A percentile compares a stretch with the other conserved stretches of the same genome.
Conservation (phyloP, 2,888 invertebrate species). For the Phragmatobia fuliginosa region DNA sequence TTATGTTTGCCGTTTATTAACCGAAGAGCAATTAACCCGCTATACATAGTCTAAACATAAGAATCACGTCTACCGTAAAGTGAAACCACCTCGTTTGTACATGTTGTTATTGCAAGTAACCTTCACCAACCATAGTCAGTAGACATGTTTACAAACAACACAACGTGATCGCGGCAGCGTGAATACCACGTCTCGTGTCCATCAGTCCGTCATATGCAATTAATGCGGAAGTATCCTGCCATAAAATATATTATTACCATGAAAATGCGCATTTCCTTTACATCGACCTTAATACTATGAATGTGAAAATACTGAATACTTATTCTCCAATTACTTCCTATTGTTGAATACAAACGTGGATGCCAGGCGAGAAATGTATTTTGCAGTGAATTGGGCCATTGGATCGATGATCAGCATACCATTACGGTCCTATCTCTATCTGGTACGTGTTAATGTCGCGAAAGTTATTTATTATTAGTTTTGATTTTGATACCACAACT, state of each 20-base stretch:
- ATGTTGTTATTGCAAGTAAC: slow-evolving; percentile 49
- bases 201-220: slow-evolving; percentile 42
- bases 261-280: slow-evolving; percentile 4
- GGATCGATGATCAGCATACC: neutral
- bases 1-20: neutral
- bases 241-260: slow-evolving; percentile 27
- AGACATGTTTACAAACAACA: slow-evolving; percentile 73
- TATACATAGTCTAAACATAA: slow-evolving; percentile 34
- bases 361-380: neutral
- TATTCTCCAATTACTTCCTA: neutral
- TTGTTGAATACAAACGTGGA: neutral
- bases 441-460: neutral
- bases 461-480: neutral
- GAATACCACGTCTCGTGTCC: slow-evolving; percentile 54
- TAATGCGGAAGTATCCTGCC: slow-evolving; percentile 39
- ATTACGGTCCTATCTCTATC: neutral
- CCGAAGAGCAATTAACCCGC: neutral
- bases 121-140: slow-evolving; percentile 55
- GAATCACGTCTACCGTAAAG: slow-evolving; percentile 35
- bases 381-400: neutral
- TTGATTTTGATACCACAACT: neutral
- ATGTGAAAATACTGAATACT: neutral
- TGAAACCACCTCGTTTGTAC: slow-evolving; percentile 43
- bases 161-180: slow-evolving; percentile 63
- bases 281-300: neutral